Percentiles rank a stretch among this genome's conserved stretches.
These are phyloP conservation scores for Lagenorhynchus albirostris DNA, from an alignment of 2,113 vertebrate genomes.

Conservation along the genomic window DNA sequence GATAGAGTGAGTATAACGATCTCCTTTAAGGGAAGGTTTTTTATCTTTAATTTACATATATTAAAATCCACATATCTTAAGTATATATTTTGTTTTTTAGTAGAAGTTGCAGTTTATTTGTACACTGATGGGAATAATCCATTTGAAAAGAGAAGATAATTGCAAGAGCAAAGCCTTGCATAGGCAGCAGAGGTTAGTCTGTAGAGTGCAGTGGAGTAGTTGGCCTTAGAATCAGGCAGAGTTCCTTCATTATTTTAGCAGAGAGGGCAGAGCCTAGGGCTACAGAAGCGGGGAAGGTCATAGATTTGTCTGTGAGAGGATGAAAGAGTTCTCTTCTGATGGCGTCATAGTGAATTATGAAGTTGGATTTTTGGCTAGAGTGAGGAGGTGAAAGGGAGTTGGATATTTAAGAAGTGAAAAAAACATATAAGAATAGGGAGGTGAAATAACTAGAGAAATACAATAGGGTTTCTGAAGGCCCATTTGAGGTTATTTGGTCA, in stretches of 20 bases:
- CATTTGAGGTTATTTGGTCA: background rate
- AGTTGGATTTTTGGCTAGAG: background rate
- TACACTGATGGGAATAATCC: background rate
- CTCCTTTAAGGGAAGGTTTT: background rate
- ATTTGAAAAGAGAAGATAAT: background rate
- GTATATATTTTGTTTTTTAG: background rate
- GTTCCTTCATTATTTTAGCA: background rate
- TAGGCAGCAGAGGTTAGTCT: background rate
- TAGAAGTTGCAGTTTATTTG: background rate
- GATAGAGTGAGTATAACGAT: background rate
- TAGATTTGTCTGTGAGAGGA: background rate
- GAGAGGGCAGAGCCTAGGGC: background rate
- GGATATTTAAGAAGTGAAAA: background rate
- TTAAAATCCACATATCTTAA: background rate
- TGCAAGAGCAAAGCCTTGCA: background rate
- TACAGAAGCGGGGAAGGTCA: background rate
- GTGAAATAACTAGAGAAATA: background rate
- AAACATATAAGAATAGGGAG: background rate
- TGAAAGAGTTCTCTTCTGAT: background rate
- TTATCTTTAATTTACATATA: background rate
- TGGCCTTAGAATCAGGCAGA: background rate
- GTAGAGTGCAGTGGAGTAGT: background rate
- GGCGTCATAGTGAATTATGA: background rate
- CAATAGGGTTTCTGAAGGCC: background rate
- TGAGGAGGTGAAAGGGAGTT: background rate